These are phyloP conservation scores for Platerodrilus igneus DNA, from an alignment of 2,888 invertebrate species.

Conservation along the genomic window DNA sequence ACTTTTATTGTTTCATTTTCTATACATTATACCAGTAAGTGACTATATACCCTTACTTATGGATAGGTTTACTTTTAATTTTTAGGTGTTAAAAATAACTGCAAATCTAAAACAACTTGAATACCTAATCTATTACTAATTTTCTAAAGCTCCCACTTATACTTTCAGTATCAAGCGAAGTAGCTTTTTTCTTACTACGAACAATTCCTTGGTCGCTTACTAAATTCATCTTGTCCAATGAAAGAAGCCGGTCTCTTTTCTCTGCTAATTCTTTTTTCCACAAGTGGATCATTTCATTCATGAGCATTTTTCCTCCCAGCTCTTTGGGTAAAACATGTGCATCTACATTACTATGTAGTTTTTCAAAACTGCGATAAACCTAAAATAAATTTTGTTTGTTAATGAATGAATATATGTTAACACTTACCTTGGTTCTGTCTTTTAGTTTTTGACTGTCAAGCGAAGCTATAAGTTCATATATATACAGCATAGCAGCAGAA, in stretches of 20 bases:
- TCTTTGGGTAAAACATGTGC: conserved; percentile 62
- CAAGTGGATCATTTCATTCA: conserved; percentile 66
- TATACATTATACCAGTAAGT: no score
- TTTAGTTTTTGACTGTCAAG: conserved; percentile 69
- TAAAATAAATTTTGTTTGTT: not conserved
- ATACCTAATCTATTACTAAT: conserved; percentile 63
- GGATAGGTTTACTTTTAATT: no score
- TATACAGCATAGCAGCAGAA: conserved; percentile 67
- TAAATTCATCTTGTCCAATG: conserved; percentile 61
- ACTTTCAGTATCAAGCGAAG: conserved; percentile 38
- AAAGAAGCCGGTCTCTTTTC: conserved; percentile 56
- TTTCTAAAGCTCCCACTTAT: conserved; percentile 61
- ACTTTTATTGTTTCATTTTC: no score
- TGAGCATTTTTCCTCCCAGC: conserved; percentile 66
- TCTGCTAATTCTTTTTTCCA: conserved; percentile 60
- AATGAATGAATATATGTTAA: conserved; percentile 14
- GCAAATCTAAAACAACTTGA: no score
- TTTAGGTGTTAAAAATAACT: no score
- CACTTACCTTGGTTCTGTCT: conserved; percentile 59
- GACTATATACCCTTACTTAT: no score
- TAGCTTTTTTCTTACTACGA: conserved; percentile 39
- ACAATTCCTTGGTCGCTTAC: conserved; percentile 58
- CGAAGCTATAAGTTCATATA: conserved; percentile 67
- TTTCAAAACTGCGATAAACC: not conserved
- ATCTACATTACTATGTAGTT: conserved; percentile 47